phyloP scores from a whole-genome alignment of 2,113 vertebrate species.

The Sinocyclocheilus anshuiensis region DNA sequence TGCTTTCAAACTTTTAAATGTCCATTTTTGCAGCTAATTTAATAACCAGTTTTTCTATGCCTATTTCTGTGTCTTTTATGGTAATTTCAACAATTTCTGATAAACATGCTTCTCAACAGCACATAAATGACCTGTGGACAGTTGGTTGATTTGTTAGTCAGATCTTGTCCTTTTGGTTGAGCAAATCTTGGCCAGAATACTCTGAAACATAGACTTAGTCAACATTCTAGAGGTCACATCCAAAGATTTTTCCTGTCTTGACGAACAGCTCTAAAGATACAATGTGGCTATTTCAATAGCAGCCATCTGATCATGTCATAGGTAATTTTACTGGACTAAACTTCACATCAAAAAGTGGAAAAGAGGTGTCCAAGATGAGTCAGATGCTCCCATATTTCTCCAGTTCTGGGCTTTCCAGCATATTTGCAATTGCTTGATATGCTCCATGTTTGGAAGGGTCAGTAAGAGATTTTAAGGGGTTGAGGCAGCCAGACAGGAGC shows the following conservation, averaged over 20 bases:
- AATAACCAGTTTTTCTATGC: neutral
- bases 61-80: neutral
- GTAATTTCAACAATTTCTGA: neutral
- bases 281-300: slow-evolving; percentile 3
- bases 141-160: neutral
- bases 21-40: neutral
- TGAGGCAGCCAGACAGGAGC: neutral
- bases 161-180: neutral
- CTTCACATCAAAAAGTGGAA: slow-evolving; percentile 5
- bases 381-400: slow-evolving; percentile 18
- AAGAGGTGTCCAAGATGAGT: neutral
- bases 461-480: neutral
- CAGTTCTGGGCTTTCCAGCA: neutral
- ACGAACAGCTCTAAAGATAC: slow-evolving; percentile 14
- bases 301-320: slow-evolving; percentile 32
- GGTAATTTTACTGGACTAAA: slow-evolving; percentile 20
- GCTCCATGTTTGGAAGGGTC: neutral
- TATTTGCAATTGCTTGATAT: neutral
- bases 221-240: neutral
- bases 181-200: neutral
- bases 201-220: neutral
- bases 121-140: neutral
- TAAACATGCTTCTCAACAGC: neutral
- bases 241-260: neutral
- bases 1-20: too few species aligned